These are phyloP conservation scores for Pocillopora verrucosa DNA, from an alignment of 64 coral and sea anemone genomes.

Conservation along the genomic window DNA sequence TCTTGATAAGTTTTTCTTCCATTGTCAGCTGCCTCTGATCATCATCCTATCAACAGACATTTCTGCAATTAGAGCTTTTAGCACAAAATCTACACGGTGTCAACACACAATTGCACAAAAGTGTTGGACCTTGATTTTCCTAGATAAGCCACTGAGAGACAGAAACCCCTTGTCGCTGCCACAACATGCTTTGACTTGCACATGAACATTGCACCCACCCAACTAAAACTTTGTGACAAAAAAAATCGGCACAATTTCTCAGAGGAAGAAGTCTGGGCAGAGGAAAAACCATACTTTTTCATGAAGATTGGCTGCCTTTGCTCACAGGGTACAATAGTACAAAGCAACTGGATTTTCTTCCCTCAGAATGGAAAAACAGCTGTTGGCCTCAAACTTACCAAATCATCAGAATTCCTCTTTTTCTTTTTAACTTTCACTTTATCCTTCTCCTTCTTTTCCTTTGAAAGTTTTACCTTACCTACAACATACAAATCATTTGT, in stretches of 20 bases:
- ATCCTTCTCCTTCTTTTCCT: slow-evolving; percentile 88
- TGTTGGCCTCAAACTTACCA: slow-evolving; percentile 24
- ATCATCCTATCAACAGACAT: slow-evolving; percentile 49
- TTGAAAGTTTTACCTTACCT: slow-evolving; percentile 71
- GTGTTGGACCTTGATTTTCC: too few relatives aligned
- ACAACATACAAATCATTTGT: background rate
- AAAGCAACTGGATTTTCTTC: too few relatives aligned
- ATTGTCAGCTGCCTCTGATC: slow-evolving; percentile 64
- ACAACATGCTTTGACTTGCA: too few relatives aligned
- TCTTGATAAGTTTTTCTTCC: slow-evolving; percentile 81
- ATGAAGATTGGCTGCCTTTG: background rate
- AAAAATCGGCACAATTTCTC: too few relatives aligned
- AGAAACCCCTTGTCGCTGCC: too few relatives aligned
- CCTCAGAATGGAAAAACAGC: background rate
- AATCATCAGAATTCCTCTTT: slow-evolving; percentile 77
- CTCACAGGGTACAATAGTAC: too few relatives aligned
- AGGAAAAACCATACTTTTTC: background rate
- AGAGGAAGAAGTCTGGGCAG: background rate
- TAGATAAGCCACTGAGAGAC: too few relatives aligned
- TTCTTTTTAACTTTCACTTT: slow-evolving; percentile 92
- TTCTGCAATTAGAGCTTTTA: background rate
- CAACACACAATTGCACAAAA: too few relatives aligned
- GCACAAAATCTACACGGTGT: too few relatives aligned
- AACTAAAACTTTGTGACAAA: too few relatives aligned
- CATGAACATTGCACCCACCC: too few relatives aligned